Evolutionary conservation across 2,113 vertebrate genomes (phyloP), one percentile per base, ranked within the genome.

Genomic region (Perca schrenkii): DNA sequence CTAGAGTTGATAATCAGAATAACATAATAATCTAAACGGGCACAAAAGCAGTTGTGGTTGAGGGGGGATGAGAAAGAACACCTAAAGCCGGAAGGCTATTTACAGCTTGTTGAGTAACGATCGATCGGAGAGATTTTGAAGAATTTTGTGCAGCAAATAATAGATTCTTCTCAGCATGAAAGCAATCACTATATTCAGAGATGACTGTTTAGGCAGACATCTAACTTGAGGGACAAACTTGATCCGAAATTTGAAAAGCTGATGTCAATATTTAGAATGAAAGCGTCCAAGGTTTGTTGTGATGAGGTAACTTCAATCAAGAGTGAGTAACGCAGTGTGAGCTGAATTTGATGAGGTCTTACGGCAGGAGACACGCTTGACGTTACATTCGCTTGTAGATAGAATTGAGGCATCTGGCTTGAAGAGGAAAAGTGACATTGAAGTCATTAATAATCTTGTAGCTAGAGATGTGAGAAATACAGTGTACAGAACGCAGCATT

Each of bases 151-250:
- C 65, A 78, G 57, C 22, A 74, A 78, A 31, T 34, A 25, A 74
- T 28, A 17, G 40, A 63, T 74, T 72, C 67, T 83, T 70, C 56
- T 85, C 60, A 53, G 77, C 62, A 87, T 79, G 47, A 80, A 88
- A 70, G 87, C 74, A 86, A 86, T 86, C 77, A 88, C 10, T 81
- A 50, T 40, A 82, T 28, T 82, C 22, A 76, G 70, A 79, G 79
- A 68, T 21, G 28, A 64, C 56, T 84, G 68, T 85, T 83, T 77
- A 2, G 34, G 4, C 66, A 79, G 76, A 64, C 62, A 50, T 88
- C 47, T 25, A 15, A 90, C 77, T 53, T 61, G 74, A 82, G n/a
- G 46, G 61, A 66, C 54, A 19, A 22, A 15, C 43, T 76, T 16
- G 0, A 56, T 43, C 47, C 19, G 40, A 53, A 76, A 74, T 25